Evolutionary conservation across 2,797 vertebrate species (phyloP).

Genomic region (Hylomyscus alleni): DNA sequence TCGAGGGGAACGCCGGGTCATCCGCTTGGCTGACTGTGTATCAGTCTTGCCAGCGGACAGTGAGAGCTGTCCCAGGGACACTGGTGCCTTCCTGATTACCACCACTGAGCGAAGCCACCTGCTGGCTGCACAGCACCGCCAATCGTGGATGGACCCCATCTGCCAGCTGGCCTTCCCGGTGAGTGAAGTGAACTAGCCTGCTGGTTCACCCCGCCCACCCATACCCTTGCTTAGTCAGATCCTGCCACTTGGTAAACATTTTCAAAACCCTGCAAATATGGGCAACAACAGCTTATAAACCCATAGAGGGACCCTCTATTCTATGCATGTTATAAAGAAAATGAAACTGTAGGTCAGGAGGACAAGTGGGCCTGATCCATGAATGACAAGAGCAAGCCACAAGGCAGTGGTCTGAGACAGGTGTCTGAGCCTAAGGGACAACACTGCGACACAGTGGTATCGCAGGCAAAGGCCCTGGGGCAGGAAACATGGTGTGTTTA

Average conservation of each 20-base stretch:
- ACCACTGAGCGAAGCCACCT: conserved; percentile 91
- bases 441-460: background rate
- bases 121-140: conserved; percentile 90
- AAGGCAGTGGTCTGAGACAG: conserved; percentile 2
- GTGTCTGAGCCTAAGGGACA: background rate
- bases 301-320: background rate
- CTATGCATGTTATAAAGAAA: background rate
- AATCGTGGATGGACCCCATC: conserved; percentile 92
- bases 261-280: background rate
- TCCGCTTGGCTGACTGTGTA: conserved; percentile 94
- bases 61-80: conserved; percentile 91
- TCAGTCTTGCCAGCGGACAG: conserved; percentile 88
- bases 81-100: conserved; percentile 91
- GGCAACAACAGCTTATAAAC: background rate
- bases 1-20: conserved; percentile 88
- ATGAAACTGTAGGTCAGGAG: background rate
- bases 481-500: background rate
- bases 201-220: background rate
- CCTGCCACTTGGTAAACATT: background rate
- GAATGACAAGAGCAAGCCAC: background rate
- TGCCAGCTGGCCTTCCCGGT: conserved; percentile 95
- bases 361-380: background rate
- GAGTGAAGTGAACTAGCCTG: conserved; percentile 63
- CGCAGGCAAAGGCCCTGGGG: background rate
- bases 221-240: background rate